Conservation (phyloP, 64 coral and sea anemone genomes). For the Dendrophyllia cribrosa region DNA sequence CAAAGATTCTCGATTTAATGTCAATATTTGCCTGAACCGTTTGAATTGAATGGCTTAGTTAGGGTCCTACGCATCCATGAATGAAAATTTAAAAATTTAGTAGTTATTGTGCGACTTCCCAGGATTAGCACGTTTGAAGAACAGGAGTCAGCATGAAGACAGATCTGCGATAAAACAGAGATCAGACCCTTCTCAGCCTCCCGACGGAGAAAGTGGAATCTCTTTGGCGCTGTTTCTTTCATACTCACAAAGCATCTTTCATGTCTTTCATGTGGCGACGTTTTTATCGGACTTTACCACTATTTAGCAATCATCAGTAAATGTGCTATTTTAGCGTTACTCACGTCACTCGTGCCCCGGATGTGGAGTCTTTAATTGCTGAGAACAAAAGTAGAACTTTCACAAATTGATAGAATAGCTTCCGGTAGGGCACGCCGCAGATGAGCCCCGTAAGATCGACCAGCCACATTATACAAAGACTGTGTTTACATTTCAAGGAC, state of each 20-base stretch:
- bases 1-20: neutral
- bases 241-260: no score
- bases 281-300: no score
- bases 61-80: neutral
- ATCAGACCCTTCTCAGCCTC: no score
- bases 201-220: no score
- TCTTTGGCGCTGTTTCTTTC: no score
- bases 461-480: neutral
- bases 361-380: neutral
- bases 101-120: neutral
- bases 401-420: neutral
- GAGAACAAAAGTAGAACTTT: neutral
- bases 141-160: neutral
- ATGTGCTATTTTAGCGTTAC: neutral
- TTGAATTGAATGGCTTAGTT: neutral
- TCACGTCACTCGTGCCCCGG: neutral
- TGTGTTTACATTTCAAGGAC: neutral
- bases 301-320: no score
- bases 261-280: no score
- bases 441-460: neutral
- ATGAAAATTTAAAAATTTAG: neutral
- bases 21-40: constrained; percentile 6
- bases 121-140: constrained; percentile 10
- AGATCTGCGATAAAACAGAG: neutral
- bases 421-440: constrained; percentile 6